These are phyloP conservation scores for Drosophila willistoni DNA, from an alignment of 1,140 invertebrate genomes.

Conservation along the genomic window DNA sequence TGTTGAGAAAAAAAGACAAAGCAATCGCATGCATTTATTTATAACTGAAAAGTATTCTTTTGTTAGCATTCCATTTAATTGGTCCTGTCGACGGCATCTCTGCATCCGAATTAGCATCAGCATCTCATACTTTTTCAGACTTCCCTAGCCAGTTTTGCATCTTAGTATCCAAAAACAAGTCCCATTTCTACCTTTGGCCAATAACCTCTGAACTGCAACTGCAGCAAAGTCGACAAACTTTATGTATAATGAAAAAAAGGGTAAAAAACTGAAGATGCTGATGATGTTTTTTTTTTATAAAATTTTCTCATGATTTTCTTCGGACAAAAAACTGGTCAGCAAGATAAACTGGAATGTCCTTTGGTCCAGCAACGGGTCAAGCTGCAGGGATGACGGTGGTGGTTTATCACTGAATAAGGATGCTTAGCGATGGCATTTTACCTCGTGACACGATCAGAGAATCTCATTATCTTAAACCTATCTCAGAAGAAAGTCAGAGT, in stretches of 20 bases:
- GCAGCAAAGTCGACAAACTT: conserved; percentile 35
- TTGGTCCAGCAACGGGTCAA: conserved; percentile 49
- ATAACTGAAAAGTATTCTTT: conserved; percentile 62
- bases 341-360: not conserved
- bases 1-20: conserved; percentile 32
- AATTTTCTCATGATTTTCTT: conserved; percentile 72
- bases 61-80: conserved; percentile 75
- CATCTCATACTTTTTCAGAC: conserved; percentile 58
- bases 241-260: conserved; percentile 39
- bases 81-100: conserved; percentile 60
- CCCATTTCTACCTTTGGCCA: conserved; percentile 52
- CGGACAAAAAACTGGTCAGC: conserved; percentile 41
- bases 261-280: conserved; percentile 67
- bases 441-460: conserved; percentile 3
- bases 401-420: not conserved
- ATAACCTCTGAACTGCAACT: conserved; percentile 66
- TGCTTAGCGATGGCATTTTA: not conserved
- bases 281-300: conserved; percentile 33
- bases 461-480: not conserved
- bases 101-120: conserved; percentile 15
- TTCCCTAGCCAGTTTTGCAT: conserved; percentile 33
- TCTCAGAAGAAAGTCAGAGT: too few relatives aligned
- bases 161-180: conserved; percentile 34
- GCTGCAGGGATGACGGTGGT: conserved; percentile 24
- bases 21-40: conserved; percentile 63